Evolutionary conservation across 2,888 invertebrate species (phyloP), one percentile per base, ranked within the genome.

Genomic region (Dasysyrphus albostriatus): DNA sequence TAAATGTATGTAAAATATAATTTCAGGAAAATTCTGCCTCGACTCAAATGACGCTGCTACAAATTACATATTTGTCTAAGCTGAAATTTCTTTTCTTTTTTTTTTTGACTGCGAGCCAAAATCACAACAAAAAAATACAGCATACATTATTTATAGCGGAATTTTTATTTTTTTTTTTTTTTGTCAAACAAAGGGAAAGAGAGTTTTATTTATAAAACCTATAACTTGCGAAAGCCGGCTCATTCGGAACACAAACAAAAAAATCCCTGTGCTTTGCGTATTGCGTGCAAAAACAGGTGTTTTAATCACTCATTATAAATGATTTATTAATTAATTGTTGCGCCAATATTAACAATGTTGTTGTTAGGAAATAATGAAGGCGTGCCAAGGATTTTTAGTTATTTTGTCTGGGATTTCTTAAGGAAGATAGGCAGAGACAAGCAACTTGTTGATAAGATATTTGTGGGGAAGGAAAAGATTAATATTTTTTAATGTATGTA

Each of bases 281-380:
- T 61, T 78, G 78, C 83, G 83, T 83, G 83, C 78, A 32, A 63
- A 16, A 67, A 69, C 69, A 78, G 83, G 61, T 74, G 83, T 74
- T 78, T 75, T 51, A 3, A 19, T 42, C 32, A 32, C 39, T 39
- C 44, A 69, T 32, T 42, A 69, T 81, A 42, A 69, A 70, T 78
- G 59, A 16, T 19, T 67, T 61, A 78, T 54, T 75, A 47, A 24
- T 29, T 16, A 47, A 69, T 76, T 70, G 56, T 70, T 81, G 63
- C 47, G 51, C 67, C 14, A 73, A 44, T 44, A 44, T 44, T n/a
- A 32, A 32, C 49, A n/a, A 59, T 44, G 37, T 67, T 76, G 58
- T 51, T 56, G 54, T 65, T 24, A 39, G 7, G 3, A 42, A 37
- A 4, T 44, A n/a, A 51, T 32, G 32, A 54, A 65, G 63, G 79